Conservation (phyloP, 2,888 invertebrate species). For the Macaria notata region DNA sequence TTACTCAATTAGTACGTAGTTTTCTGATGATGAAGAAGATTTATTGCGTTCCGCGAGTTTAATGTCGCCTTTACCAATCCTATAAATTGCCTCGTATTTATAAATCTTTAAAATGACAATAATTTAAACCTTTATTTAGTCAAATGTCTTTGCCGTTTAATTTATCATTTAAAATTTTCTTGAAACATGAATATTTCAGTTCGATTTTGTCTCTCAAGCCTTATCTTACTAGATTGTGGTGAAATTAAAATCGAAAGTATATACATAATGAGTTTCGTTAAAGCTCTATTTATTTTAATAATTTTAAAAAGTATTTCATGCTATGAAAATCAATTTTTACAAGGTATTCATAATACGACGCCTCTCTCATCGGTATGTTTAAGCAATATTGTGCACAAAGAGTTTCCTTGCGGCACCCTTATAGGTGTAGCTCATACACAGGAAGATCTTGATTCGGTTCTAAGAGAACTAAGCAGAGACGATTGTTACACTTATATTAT, state of each 20-base stretch:
- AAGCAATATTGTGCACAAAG: slow-evolving; percentile 35
- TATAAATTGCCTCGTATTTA: neutral
- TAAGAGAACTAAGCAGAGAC: slow-evolving; percentile 32
- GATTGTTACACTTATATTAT: slow-evolving; percentile 43
- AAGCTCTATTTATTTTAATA: slow-evolving; percentile 1
- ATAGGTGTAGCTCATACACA: slow-evolving; percentile 41
- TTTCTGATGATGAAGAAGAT: neutral
- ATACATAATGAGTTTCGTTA: neutral
- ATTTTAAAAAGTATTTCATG: neutral
- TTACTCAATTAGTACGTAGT: neutral
- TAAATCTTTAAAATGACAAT: slow-evolving; percentile 1
- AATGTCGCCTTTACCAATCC: neutral
- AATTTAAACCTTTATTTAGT: neutral
- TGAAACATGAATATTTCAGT: neutral
- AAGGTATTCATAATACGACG: neutral
- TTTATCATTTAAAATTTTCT: slow-evolving; percentile 9
- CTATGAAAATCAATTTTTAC: neutral
- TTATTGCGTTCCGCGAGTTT: slow-evolving; percentile 1
- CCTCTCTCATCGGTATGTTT: slow-evolving; percentile 34
- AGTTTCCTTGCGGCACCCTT: slow-evolving; percentile 40
- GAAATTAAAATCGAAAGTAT: no score
- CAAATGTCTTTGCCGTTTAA: neutral
- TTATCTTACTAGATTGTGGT: no score
- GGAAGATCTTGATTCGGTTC: slow-evolving; percentile 31
- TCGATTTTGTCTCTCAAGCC: no score